Evolutionary conservation across 2,113 vertebrate species (phyloP), one percentile per base, ranked within the genome.

Genomic region (Desmodus rotundus): DNA sequence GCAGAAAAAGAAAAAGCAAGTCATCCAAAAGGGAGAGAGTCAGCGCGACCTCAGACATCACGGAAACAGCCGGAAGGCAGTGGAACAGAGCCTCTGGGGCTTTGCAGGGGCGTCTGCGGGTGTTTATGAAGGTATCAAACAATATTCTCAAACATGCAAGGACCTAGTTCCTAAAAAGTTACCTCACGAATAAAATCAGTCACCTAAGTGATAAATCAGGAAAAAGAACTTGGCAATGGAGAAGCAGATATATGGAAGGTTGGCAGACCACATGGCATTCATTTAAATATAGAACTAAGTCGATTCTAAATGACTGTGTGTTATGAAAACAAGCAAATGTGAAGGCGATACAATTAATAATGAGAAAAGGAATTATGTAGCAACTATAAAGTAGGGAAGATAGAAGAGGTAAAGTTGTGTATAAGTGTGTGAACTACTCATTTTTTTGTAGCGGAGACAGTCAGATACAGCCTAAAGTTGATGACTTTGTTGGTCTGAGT

Each of bases 1-100:
- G n/a, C 12, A 94, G 56, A 68, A 93, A 90, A 93, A 94, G 56
- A 68, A 91, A 90, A 94, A 92, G 26, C 10, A 92, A 24, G 28
- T 89, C 38, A 38, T 14, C 33, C 8, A 1, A 89, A 81, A 77
- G 10, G 13, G 31, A 4, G 28, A 4, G 73, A 83, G 82, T 41
- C 36, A 86, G 47, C 31, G 15, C 52, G 43, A 19, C 77, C 24
- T 86, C 20, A 47, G 28, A 67, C 6, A 26, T 91, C 65, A 43
- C 38, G 26, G 45, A 56, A 33, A 76, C 8, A 94, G 43, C 61
- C 17, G 78, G 28, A 41, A 56, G 80, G 38, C 41, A 36, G 26
- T 80, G n/a, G 80, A 74, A 13, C n/a, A 80, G 17, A 63, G 33
- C 70, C 24, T 80, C 31, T 72, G 33, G 67, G 78, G 33, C 15